Evolutionary conservation across 2,797 vertebrate genomes (phyloP), one percentile per base, ranked within the genome.

Genomic region (Rhinogobio ventralis): DNA sequence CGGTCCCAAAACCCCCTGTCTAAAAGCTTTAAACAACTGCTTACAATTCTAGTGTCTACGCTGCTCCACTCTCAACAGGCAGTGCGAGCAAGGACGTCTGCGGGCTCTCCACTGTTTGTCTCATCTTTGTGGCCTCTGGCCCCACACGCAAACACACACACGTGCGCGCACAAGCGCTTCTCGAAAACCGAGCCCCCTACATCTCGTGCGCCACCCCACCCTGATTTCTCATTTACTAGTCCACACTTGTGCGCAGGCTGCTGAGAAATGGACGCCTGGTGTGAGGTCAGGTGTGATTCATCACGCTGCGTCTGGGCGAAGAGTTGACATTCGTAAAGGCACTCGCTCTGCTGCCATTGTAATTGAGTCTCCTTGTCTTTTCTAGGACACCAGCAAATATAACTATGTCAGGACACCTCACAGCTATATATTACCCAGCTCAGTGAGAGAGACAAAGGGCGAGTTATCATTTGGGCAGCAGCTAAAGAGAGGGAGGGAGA

Each of bases 311-410:
- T 93, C 94, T 93, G 92, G 82, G 89, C 90, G 72, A 92, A 91
- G 90, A 95, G 94, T 93, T 95, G 94, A 95, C 95, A 96, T 94
- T 93, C 90, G 93, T 92, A 90, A 91, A 90, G 92, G 90, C 93
- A 91, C 94, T 93, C 89, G 86, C 89, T 90, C 83, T 51, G 91
- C 94, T 88, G 91, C 93, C 93, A 90, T 93, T 89, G 94, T 95
- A 96, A 96, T 95, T 95, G 96, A 97, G 94, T 95, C 96, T 94
- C 94, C 96, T 96, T 97, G 95, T 98, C 96, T 97, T 93, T 95
- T 96, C 93, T 93, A 95, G 95, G 95, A 96, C 94, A 95, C 93
- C 85, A 91, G 94, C 95, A 95, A 94, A 95, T 94, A 95, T 95
- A 96, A 96, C 95, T 96, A 95, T 96, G 96, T 97, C 95, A 96